Base-by-base conservation (phyloP, 2,888 invertebrate species). In the Coelinius sp. region DNA sequence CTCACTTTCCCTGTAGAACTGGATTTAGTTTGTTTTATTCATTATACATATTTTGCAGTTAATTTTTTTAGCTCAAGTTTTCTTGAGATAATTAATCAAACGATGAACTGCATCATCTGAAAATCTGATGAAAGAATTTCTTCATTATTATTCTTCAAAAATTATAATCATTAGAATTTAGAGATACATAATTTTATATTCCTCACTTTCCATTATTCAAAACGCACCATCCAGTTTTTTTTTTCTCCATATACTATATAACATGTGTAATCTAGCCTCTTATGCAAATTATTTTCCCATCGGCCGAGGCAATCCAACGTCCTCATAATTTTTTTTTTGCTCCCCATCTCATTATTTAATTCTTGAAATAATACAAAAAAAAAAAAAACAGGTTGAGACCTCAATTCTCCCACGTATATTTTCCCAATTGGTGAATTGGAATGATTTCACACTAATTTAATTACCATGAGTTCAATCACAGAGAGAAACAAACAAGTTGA, bases 271-370 rank as follows among this genome's bases (percentile, higher is more conserved):
- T 63, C 46, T 69, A 38, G 68, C 59, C 63, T 77, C 69, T 75
- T 73, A 77, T 77, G 76, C 68, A 74, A 77, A 76, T 75, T 76
- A 59, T 52, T 76, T 75, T 76, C 75, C 73, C 77, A 77, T 74
- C 71, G 73, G 25, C 27, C 31, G 24, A 63, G 27, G 53, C 38
- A 53, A 70, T 35, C 35, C 44, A 24, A 25, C 22, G 56, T 62
- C n/a, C 35, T 65, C 65, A 20, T 56, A 41, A 56, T 56, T 65
- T 31, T 20, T 67, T 35, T n/a, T n/a, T n/a, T n/a, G n/a, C n/a
- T n/a, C 24, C 41, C 5, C 31, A 7, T 31, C 31, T 46, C 8
- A 2, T 24, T 38, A 22, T 74, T 59, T 71, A 56, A 65, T 27
- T 25, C 20, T 1, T 20, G 22, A 59, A 41, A 17, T 35, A 59